Conservation (phyloP, 2,113 vertebrate species). For the Xenus cinereus region DNA sequence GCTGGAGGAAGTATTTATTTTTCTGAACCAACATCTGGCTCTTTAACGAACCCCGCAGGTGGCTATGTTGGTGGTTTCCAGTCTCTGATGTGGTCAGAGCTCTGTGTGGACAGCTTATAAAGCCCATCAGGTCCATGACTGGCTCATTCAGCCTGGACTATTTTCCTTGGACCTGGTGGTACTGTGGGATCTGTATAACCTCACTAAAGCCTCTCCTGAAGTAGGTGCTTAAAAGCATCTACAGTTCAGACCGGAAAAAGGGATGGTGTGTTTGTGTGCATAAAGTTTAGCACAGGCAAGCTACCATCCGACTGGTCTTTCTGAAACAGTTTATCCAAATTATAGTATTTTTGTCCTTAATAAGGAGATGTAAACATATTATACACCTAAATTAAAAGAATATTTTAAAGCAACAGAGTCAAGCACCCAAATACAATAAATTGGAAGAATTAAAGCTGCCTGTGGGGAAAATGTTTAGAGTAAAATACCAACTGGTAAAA, state of each 20-base stretch:
- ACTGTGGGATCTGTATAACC: slow-evolving; percentile 46
- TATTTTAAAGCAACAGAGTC: neutral
- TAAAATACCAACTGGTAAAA: neutral
- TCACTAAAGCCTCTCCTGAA: slow-evolving; percentile 38
- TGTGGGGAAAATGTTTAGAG: neutral
- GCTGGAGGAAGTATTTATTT: slow-evolving; percentile 15
- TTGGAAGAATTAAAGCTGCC: neutral
- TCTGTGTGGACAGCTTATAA: slow-evolving; percentile 46
- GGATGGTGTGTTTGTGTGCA: neutral
- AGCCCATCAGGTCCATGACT: slow-evolving; percentile 40
- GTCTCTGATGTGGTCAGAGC: slow-evolving; percentile 45
- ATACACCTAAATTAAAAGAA: neutral
- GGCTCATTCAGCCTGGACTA: slow-evolving; percentile 37
- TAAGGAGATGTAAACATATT: neutral
- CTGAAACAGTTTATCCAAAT: neutral
- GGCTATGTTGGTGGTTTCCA: slow-evolving; percentile 13
- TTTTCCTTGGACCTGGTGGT: slow-evolving; percentile 42
- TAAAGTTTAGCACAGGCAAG: neutral
- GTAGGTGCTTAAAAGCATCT: slow-evolving; percentile 47
- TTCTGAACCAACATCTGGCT: slow-evolving; percentile 37
- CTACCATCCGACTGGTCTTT: neutral
- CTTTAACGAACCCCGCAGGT: slow-evolving; percentile 11
- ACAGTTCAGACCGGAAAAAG: slow-evolving; percentile 8
- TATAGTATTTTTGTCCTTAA: neutral
- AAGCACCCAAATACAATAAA: neutral